phyloP scores from a whole-genome alignment of 2,797 vertebrate genomes.

The Hirundo rustica region DNA sequence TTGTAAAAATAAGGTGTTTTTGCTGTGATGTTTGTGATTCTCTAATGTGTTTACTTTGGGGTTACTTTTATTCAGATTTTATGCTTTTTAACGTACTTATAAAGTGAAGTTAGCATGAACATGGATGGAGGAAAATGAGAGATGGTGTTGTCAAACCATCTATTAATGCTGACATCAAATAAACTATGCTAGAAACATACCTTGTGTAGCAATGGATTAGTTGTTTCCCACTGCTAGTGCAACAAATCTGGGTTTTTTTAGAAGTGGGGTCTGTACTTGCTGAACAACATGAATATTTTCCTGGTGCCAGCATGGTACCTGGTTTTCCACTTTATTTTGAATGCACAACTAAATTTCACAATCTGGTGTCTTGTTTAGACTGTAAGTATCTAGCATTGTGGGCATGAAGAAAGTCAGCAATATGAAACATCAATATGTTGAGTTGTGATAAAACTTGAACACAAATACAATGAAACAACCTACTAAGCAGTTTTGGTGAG shows the following conservation, averaged over 20 bases:
- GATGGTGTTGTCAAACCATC: background rate
- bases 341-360: background rate
- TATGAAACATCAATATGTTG: background rate
- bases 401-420: background rate
- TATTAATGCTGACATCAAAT: background rate
- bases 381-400: background rate
- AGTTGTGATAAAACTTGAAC: background rate
- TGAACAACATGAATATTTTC: background rate
- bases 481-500: conserved; percentile 4
- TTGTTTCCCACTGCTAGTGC: background rate
- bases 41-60: background rate
- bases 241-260: background rate
- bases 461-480: background rate
- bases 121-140: background rate
- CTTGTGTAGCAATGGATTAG: background rate
- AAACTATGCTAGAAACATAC: background rate
- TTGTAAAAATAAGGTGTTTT: background rate
- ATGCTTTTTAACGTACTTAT: background rate
- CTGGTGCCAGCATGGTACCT: background rate
- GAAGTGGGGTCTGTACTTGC: rapidly evolving
- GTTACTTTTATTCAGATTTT: background rate
- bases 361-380: background rate
- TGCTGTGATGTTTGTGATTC: background rate
- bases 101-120: background rate
- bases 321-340: background rate